A percentile compares a stretch with the other conserved stretches of the same genome.
These are phyloP conservation scores for Brevimyrus niger DNA, from an alignment of 2,113 vertebrate species.

Conservation along the genomic window DNA sequence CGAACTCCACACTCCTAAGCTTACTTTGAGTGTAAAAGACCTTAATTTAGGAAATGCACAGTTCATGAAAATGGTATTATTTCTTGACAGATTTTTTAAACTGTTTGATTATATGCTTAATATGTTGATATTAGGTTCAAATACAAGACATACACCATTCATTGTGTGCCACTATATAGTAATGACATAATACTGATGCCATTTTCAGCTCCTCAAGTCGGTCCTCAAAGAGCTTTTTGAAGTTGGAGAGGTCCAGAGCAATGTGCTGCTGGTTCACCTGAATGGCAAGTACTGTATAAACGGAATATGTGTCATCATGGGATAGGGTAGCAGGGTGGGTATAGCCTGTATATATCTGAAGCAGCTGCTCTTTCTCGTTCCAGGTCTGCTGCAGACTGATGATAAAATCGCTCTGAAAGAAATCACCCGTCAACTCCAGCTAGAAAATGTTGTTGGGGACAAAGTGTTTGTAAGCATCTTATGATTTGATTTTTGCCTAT, in stretches of 20 bases:
- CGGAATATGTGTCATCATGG: neutral
- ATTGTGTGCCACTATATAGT: neutral
- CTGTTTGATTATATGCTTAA: neutral
- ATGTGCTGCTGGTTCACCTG: slow-evolving; percentile 79
- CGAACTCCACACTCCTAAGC: neutral
- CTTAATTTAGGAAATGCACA: neutral
- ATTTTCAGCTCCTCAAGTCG: slow-evolving; percentile 68
- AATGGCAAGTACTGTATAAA: slow-evolving; percentile 72
- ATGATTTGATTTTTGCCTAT: neutral
- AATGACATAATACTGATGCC: neutral
- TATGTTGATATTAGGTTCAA: neutral
- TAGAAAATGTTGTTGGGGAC: slow-evolving; percentile 92
- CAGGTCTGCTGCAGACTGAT: slow-evolving; percentile 86
- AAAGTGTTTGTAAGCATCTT: slow-evolving; percentile 88
- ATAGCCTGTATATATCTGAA: neutral
- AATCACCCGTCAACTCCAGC: slow-evolving; percentile 83
- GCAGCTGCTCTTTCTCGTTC: slow-evolving; percentile 8
- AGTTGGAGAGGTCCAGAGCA: slow-evolving; percentile 62
- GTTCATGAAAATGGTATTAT: neutral
- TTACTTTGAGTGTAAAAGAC: neutral
- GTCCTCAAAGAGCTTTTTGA: slow-evolving; percentile 72
- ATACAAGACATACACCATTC: neutral
- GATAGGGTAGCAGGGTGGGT: neutral
- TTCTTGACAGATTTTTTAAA: neutral
- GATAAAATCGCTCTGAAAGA: slow-evolving; percentile 88